Conservation (phyloP, 2,113 vertebrate genomes). For the Alaudala cheleensis region DNA sequence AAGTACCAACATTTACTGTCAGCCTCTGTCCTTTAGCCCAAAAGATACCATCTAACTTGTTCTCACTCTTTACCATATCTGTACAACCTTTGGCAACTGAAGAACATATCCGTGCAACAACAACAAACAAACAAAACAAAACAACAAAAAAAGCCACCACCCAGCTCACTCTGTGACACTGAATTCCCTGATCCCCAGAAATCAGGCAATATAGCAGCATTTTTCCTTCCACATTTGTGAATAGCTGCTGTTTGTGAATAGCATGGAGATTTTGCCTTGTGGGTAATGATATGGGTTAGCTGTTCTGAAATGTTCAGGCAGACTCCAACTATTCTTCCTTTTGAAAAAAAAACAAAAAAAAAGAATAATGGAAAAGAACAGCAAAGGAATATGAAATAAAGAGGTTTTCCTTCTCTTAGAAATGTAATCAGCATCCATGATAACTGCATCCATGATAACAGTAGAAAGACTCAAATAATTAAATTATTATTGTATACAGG, state of each 20-base stretch:
- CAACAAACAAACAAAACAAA: accelerated
- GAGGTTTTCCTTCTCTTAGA: neutral
- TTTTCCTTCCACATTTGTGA: neutral
- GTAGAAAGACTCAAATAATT: slow-evolving; percentile 51
- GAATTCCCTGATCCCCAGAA: neutral
- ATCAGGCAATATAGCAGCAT: neutral
- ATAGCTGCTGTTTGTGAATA: neutral
- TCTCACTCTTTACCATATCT: neutral
- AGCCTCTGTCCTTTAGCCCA: neutral
- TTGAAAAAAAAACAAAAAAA: neutral
- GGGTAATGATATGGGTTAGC: neutral
- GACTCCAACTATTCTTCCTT: neutral
- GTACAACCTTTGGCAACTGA: neutral
- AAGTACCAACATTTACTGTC: neutral
- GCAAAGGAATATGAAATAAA: neutral
- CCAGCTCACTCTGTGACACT: no score
- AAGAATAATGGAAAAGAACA: neutral
- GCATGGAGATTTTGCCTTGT: neutral
- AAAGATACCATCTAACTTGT: accelerated
- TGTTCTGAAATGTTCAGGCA: neutral
- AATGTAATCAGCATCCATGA: neutral
- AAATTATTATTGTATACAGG: slow-evolving; percentile 32
- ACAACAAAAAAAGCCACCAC: neutral
- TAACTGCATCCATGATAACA: neutral
- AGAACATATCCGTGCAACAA: neutral